A percentile compares a stretch with the other conserved stretches of the same genome.
phyloP scores from a whole-genome alignment of 2,113 vertebrate species.

The Phylloscopus trochiloides region DNA sequence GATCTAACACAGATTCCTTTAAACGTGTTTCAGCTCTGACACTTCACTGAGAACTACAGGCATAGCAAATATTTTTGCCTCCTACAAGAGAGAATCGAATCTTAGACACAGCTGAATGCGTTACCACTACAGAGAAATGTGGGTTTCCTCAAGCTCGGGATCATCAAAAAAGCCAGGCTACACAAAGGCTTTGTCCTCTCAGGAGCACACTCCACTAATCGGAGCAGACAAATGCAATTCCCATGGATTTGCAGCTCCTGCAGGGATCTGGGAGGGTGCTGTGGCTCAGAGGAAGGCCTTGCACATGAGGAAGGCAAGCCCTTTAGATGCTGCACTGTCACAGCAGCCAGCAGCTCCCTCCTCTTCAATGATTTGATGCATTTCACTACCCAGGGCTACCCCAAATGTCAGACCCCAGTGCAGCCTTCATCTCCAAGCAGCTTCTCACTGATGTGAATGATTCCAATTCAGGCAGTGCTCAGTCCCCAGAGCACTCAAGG shows the following conservation, averaged over 20 bases:
- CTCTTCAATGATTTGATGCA: neutral
- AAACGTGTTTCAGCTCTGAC: neutral
- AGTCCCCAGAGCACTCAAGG: neutral
- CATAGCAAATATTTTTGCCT: conserved; percentile 12
- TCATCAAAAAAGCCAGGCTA: neutral
- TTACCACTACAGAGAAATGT: neutral
- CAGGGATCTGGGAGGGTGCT: neutral
- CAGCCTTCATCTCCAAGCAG: neutral
- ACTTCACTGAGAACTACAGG: neutral
- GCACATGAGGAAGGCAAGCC: neutral
- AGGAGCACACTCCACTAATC: neutral
- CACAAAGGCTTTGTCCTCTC: neutral
- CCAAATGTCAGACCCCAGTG: neutral
- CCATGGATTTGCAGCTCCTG: neutral
- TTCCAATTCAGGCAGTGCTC: neutral
- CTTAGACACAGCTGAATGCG: neutral
- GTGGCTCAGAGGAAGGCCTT: neutral
- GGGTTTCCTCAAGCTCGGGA: neutral
- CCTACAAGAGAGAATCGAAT: neutral
- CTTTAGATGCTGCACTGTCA: neutral
- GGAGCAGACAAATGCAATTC: neutral
- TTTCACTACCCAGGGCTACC: neutral
- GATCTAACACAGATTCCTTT: neutral
- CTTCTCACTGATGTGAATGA: neutral
- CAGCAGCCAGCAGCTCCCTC: neutral